Percentiles rank a stretch among this genome's conserved stretches.
Conservation (phyloP, 2,888 invertebrate species). For the Ichneumoninae sp. region DNA sequence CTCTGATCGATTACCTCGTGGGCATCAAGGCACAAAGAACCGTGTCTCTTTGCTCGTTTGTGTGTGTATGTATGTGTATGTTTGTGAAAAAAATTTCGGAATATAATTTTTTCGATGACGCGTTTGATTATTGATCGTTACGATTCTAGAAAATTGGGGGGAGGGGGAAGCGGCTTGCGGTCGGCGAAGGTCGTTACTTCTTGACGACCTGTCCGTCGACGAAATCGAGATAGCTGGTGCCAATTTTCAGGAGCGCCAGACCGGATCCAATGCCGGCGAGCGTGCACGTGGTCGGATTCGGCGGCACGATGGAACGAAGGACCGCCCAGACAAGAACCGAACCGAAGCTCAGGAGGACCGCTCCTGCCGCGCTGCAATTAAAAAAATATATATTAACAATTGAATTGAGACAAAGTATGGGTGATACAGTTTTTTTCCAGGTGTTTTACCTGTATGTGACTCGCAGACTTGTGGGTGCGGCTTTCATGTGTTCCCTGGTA, state of each 20-base stretch:
- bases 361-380: slow-evolving; percentile 87
- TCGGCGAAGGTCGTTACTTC: slow-evolving; percentile 75
- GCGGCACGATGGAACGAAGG: slow-evolving; percentile 91
- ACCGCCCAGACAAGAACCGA: slow-evolving; percentile 96
- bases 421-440: not conserved
- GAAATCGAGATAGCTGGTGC: slow-evolving; percentile 88
- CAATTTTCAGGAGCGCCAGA: slow-evolving; percentile 87
- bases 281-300: slow-evolving; percentile 88
- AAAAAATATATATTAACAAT: slow-evolving; percentile 34
- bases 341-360: slow-evolving; percentile 94
- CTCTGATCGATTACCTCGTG: not conserved
- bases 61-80: slow-evolving; percentile 16
- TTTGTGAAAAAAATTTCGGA: slow-evolving; percentile 25
- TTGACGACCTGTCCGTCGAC: slow-evolving; percentile 87
- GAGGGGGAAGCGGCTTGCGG: not conserved
- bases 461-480: slow-evolving; percentile 87
- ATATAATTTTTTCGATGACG: slow-evolving; percentile 34
- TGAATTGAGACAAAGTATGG: not conserved
- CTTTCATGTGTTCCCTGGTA: slow-evolving; percentile 90
- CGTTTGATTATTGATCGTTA: slow-evolving; percentile 32
- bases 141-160: slow-evolving; percentile 47
- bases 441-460: slow-evolving; percentile 88
- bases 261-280: slow-evolving; percentile 90
- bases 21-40: slow-evolving; percentile 46
- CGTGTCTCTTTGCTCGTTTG: slow-evolving; percentile 5